phyloP scores from a whole-genome alignment of 2,797 vertebrate genomes.

The Gallinago nigripennis region DNA sequence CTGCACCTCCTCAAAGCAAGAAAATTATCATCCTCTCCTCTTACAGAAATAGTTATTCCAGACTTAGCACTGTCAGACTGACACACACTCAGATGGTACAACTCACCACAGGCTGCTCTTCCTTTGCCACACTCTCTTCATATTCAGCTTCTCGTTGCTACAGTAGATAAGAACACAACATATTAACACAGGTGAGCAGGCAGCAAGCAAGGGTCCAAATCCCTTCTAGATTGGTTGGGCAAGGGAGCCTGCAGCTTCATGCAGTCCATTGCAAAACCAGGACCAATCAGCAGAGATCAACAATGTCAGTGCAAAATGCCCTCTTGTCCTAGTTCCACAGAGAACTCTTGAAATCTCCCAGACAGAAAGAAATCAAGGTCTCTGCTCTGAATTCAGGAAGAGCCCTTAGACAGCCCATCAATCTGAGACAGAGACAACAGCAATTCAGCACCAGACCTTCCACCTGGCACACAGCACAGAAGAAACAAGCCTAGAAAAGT shows the following conservation, averaged over 20 bases:
- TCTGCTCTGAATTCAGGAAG: background rate
- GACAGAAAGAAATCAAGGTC: background rate
- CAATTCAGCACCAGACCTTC: background rate
- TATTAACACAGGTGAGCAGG: background rate
- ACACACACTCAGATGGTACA: background rate
- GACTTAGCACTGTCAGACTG: background rate
- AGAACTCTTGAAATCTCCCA: background rate
- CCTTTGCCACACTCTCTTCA: conserved; percentile 91
- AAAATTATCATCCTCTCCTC: background rate
- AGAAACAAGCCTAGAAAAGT: background rate
- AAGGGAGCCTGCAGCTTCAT: background rate
- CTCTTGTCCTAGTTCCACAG: accelerated
- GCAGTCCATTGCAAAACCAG: background rate
- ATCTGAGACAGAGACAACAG: background rate
- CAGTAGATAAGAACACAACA: background rate
- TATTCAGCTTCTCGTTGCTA: conserved; percentile 94
- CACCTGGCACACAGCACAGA: background rate
- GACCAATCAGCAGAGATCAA: background rate
- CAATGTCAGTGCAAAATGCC: background rate
- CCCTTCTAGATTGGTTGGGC: background rate
- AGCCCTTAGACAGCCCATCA: background rate
- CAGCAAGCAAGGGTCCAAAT: background rate
- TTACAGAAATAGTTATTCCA: background rate
- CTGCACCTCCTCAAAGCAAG: background rate
- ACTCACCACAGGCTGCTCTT: conserved; percentile 90